Conservation (phyloP, 2,797 vertebrate species). For the Euphonia xanthogaster region DNA sequence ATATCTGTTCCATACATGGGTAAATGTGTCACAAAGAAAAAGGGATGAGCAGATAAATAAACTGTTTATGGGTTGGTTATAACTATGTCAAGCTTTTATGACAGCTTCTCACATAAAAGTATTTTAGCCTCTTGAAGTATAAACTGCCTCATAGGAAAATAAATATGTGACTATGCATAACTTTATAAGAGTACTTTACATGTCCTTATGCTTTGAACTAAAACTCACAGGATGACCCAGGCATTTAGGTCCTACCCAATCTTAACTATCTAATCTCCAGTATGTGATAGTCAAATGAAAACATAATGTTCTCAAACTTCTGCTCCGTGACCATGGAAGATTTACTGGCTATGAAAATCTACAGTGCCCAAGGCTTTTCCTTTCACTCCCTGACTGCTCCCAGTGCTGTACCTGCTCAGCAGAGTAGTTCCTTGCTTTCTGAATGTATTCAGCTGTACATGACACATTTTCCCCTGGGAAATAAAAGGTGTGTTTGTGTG, state of each 20-base stretch:
- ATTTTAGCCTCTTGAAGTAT: not conserved
- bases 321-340: rapidly evolving
- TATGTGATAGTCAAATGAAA: not conserved
- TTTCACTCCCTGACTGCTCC: not conserved
- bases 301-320: not conserved
- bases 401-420: not conserved
- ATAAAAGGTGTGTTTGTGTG: not conserved
- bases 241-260: not conserved
- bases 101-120: not conserved
- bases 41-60: not conserved
- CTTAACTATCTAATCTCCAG: not conserved
- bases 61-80: not conserved
- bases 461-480: not conserved
- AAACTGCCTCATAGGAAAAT: not conserved
- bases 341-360: not conserved
- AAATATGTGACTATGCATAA: not conserved
- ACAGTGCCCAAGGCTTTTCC: rapidly evolving
- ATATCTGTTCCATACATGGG: not conserved
- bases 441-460: not conserved
- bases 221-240: not conserved
- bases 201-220: not conserved
- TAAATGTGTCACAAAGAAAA: not conserved
- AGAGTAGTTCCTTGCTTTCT: not conserved
- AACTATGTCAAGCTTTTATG: not conserved
- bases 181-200: not conserved